Conservation (phyloP, 2,797 vertebrate species). For the Xenentodon cancila region DNA sequence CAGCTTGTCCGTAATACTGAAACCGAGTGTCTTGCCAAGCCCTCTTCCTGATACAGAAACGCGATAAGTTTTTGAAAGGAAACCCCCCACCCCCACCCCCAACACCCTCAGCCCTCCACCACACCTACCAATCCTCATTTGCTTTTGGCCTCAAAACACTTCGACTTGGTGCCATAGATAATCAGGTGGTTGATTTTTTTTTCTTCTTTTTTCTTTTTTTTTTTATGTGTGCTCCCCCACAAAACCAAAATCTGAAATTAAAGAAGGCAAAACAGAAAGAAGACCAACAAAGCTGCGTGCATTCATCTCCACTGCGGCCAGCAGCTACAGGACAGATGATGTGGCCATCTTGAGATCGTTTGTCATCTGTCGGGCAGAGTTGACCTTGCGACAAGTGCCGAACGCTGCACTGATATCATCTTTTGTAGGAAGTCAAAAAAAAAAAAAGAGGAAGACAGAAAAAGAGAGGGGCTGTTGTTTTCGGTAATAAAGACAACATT, state of each 20-base stretch:
- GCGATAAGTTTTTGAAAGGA: constrained; percentile 75
- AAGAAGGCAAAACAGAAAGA: constrained; percentile 8
- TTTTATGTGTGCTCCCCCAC: constrained; percentile 8
- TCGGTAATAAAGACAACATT: constrained; percentile 88
- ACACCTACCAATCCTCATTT: constrained; percentile 7
- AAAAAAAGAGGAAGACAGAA: constrained; percentile 34
- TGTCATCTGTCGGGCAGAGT: constrained; percentile 86
- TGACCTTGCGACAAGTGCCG: constrained; percentile 85
- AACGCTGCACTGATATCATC: constrained; percentile 76
- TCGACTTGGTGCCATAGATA: constrained; percentile 52
- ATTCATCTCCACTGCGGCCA: constrained; percentile 65
- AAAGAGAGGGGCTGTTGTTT: constrained; percentile 74
- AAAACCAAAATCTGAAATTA: constrained; percentile 1
- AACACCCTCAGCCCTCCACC: neutral
- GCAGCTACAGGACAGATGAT: constrained; percentile 84
- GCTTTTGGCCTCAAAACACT: constrained; percentile 52
- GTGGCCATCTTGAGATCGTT: constrained; percentile 86
- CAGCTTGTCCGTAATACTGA: constrained; percentile 86
- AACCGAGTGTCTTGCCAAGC: constrained; percentile 76
- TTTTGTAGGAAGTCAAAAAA: constrained; percentile 53
- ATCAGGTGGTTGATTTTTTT: constrained; percentile 66
- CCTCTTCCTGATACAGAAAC: constrained; percentile 78
- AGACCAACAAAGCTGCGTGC: constrained; percentile 49
- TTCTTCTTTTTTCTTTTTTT: no score
- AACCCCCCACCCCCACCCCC: constrained; percentile 23